Percentiles rank a stretch among this genome's conserved stretches.
These are phyloP conservation scores for Burhinus bistriatus DNA, from an alignment of 2,113 vertebrate genomes.

Conservation along the genomic window DNA sequence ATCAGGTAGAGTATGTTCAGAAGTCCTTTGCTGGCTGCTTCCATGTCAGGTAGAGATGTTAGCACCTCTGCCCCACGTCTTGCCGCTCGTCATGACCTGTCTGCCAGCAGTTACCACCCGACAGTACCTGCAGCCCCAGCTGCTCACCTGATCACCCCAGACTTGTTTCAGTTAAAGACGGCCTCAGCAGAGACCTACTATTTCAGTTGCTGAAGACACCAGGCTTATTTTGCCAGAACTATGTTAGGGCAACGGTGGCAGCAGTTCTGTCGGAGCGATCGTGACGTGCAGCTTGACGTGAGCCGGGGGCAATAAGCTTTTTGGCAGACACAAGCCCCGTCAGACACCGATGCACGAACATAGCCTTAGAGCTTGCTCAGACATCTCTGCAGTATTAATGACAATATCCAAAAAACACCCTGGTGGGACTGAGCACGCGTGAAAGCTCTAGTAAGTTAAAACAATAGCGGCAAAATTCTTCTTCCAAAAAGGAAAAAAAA, in stretches of 20 bases:
- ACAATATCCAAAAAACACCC: background rate
- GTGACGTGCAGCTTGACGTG: background rate
- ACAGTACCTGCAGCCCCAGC: background rate
- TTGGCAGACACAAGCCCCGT: background rate
- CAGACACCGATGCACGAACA: conserved; percentile 7
- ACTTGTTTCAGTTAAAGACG: background rate
- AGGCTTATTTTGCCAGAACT: background rate
- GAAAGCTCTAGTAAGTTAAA: background rate
- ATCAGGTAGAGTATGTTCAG: rapidly evolving
- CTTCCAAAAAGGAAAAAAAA: background rate
- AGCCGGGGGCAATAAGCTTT: background rate
- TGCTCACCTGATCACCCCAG: background rate
- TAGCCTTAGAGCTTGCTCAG: conserved; percentile 2
- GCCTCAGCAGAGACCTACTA: background rate
- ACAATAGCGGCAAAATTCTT: background rate
- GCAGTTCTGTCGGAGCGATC: background rate
- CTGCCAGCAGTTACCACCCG: background rate
- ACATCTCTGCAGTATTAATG: conserved; percentile 7
- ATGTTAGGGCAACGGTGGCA: background rate
- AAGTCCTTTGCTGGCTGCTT: background rate
- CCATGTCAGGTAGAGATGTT: background rate
- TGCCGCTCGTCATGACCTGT: background rate
- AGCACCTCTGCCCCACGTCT: background rate
- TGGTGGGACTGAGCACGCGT: background rate
- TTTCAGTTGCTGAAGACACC: background rate